phyloP scores from a whole-genome alignment of 2,113 vertebrate species.

The Ariopsis seemanni region DNA sequence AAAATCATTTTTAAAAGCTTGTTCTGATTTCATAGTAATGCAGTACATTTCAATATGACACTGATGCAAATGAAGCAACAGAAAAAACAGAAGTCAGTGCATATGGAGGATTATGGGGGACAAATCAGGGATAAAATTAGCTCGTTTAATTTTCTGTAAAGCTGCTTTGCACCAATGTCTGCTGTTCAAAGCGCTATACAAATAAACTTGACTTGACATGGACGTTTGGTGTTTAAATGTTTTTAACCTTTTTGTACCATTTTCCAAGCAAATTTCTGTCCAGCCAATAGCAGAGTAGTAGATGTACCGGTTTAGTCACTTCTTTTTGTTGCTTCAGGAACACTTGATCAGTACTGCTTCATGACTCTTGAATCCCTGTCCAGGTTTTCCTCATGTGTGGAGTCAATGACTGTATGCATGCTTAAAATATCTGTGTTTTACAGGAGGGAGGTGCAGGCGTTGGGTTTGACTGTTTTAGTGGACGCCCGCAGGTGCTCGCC shows the following conservation, averaged over 20 bases:
- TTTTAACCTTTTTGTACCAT: background rate
- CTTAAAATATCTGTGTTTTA: background rate
- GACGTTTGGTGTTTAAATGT: background rate
- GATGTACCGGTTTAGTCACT: background rate
- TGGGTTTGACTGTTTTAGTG: conserved; percentile 81
- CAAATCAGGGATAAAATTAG: too few species aligned
- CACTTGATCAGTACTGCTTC: background rate
- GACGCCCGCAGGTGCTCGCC: conserved; percentile 79
- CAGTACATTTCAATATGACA: background rate
- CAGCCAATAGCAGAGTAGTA: background rate
- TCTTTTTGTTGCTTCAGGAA: background rate
- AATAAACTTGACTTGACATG: too few species aligned
- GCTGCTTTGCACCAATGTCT: too few species aligned
- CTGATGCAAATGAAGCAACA: too few species aligned
- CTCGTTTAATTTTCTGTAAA: too few species aligned
- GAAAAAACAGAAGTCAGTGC: background rate
- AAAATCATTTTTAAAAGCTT: background rate
- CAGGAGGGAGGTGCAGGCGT: conserved; percentile 74
- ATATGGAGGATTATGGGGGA: too few species aligned
- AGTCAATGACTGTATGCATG: background rate
- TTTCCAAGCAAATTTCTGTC: background rate
- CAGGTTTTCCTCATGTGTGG: background rate
- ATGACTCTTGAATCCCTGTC: background rate
- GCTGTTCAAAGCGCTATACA: too few species aligned
- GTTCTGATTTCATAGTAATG: background rate